These are phyloP conservation scores for Gadus macrocephalus DNA, from an alignment of 2,113 vertebrate species.

Conservation along the genomic window DNA sequence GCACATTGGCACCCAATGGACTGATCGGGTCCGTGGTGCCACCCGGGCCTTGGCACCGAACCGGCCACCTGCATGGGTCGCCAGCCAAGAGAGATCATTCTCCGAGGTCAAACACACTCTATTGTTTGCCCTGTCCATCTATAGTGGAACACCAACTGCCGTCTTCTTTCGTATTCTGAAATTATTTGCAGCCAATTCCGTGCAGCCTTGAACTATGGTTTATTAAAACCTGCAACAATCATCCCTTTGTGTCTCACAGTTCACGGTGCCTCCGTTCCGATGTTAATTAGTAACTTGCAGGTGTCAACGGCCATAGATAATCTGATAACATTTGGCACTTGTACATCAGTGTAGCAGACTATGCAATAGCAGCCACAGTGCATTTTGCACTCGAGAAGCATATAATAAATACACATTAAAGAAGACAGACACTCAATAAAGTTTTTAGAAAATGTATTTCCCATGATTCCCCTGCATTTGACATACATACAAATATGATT, in stretches of 20 bases:
- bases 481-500: constrained; percentile 30
- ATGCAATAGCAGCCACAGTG: too few relatives aligned
- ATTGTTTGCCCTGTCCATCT: constrained; percentile 48
- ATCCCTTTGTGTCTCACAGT: too few relatives aligned
- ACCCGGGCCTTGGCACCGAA: constrained; percentile 50
- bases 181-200: constrained; percentile 5
- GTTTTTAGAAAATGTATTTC: constrained; percentile 20
- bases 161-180: constrained; percentile 37
- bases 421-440: not conserved
- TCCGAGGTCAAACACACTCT: constrained; percentile 64
- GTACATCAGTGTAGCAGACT: too few relatives aligned
- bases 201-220: not conserved
- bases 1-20: constrained; percentile 61
- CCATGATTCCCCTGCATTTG: constrained; percentile 25
- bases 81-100: constrained; percentile 61
- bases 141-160: constrained; percentile 22
- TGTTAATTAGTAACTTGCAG: too few relatives aligned
- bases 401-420: too few relatives aligned
- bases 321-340: too few relatives aligned
- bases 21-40: constrained; percentile 49
- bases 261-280: too few relatives aligned
- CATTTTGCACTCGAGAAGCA: too few relatives aligned
- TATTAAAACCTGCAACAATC: too few relatives aligned
- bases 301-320: too few relatives aligned
- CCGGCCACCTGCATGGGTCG: constrained; percentile 52